These are phyloP conservation scores for Phymorhynchus buccinoides DNA, from an alignment of 1,140 invertebrate species.

Conservation along the genomic window DNA sequence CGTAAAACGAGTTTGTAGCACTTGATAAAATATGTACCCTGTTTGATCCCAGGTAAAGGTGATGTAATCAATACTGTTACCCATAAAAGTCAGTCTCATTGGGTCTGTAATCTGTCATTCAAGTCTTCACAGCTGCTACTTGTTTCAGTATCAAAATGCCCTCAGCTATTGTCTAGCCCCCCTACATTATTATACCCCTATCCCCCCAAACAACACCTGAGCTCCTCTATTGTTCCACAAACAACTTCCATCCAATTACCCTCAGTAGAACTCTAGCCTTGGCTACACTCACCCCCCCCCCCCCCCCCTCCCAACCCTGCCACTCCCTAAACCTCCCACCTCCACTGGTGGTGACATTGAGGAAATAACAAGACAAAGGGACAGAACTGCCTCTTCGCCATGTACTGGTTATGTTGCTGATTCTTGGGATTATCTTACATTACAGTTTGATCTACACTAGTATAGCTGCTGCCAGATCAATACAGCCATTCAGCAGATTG, in stretches of 20 bases:
- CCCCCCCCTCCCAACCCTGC: neutral
- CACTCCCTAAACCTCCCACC: neutral
- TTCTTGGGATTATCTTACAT: slow-evolving; percentile 19
- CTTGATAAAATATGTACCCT: too few species aligned
- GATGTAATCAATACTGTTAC: neutral
- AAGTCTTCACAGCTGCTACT: neutral
- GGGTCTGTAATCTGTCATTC: neutral
- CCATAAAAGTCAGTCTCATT: neutral
- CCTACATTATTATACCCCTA: neutral
- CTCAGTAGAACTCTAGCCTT: neutral
- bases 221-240: slow-evolving; percentile 8
- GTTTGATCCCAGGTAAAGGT: too few species aligned
- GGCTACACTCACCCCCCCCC: too few species aligned
- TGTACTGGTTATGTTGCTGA: neutral
- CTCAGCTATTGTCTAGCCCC: neutral
- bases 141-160: too few species aligned
- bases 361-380: neutral
- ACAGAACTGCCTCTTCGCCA: neutral
- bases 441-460: neutral
- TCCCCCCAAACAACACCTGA: neutral
- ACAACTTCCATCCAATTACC: neutral
- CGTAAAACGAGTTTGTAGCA: too few species aligned
- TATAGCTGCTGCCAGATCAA: too few species aligned
- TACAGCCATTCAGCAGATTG: neutral
- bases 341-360: neutral